Percentiles rank a stretch among this genome's conserved stretches.
Conservation (phyloP, 2,888 invertebrate genomes). For the Hydrotaea cyrtoneurina region DNA sequence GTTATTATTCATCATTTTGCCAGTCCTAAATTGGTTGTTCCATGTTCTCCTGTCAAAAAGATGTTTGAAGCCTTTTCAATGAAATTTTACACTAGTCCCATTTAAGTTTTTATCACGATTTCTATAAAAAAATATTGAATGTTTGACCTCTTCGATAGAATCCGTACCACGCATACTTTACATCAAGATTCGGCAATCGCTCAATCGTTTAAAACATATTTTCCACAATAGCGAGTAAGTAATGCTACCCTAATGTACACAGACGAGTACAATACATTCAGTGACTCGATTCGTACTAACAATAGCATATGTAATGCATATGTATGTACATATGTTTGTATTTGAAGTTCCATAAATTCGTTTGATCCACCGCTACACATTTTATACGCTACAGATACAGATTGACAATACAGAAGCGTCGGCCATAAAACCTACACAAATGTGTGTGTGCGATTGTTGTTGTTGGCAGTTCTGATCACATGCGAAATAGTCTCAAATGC, state of each 20-base stretch:
- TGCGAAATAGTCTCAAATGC: slow-evolving; percentile 4
- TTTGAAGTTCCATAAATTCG: slow-evolving; percentile 19
- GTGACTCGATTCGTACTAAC: slow-evolving; percentile 14
- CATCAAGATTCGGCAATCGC: too few relatives aligned
- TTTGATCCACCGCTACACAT: slow-evolving; percentile 28
- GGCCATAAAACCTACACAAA: neutral
- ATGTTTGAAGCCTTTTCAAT: too few relatives aligned
- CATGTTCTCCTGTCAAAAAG: too few relatives aligned
- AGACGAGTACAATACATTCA: neutral
- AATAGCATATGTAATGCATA: slow-evolving; percentile 7
- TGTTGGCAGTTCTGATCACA: neutral
- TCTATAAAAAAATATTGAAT: too few relatives aligned
- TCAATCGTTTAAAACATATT: too few relatives aligned
- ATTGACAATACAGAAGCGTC: slow-evolving; percentile 9
- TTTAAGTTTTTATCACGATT: too few relatives aligned
- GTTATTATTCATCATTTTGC: too few relatives aligned
- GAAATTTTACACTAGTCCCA: too few relatives aligned
- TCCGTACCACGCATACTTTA: too few relatives aligned
- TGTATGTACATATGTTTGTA: neutral
- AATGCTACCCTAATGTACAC: neutral
- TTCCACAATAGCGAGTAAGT: too few relatives aligned
- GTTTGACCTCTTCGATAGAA: too few relatives aligned
- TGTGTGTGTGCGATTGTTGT: neutral
- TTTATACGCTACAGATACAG: slow-evolving; percentile 2
- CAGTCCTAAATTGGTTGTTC: too few relatives aligned